Conservation (phyloP, 2,797 vertebrate genomes). For the Lagodon rhomboides region DNA sequence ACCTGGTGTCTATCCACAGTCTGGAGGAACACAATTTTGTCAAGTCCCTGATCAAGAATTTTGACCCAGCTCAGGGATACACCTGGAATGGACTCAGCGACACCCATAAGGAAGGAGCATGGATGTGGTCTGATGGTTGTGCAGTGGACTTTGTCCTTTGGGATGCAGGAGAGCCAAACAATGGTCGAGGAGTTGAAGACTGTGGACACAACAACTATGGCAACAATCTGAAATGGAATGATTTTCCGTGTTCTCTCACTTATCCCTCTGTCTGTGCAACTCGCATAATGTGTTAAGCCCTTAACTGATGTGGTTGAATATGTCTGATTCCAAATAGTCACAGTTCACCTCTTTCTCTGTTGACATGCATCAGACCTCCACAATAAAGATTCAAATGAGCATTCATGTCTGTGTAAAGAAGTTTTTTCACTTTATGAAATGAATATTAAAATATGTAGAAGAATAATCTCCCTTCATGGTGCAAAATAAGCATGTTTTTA, state of each 20-base stretch:
- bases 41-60: neutral
- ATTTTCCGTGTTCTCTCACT: rapidly evolving
- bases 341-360: neutral
- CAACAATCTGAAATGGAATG: neutral
- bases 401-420: too few species aligned
- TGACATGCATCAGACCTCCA: neutral
- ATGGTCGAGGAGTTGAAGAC: neutral
- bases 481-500: too few species aligned
- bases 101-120: neutral
- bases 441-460: too few species aligned
- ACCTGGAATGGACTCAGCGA: neutral
- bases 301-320: neutral
- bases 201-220: neutral
- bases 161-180: neutral
- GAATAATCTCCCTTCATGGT: too few species aligned
- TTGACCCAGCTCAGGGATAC: rapidly evolving
- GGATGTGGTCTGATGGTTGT: neutral
- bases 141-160: neutral
- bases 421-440: too few species aligned
- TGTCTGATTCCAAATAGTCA: neutral
- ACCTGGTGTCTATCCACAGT: conserved; percentile 9
- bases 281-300: rapidly evolving
- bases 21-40: neutral
- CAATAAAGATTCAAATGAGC: conserved; percentile 7
- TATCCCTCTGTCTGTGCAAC: neutral